Evolutionary conservation across 2,797 vertebrate species (phyloP).

Genomic region (Sylvilagus floridanus): DNA sequence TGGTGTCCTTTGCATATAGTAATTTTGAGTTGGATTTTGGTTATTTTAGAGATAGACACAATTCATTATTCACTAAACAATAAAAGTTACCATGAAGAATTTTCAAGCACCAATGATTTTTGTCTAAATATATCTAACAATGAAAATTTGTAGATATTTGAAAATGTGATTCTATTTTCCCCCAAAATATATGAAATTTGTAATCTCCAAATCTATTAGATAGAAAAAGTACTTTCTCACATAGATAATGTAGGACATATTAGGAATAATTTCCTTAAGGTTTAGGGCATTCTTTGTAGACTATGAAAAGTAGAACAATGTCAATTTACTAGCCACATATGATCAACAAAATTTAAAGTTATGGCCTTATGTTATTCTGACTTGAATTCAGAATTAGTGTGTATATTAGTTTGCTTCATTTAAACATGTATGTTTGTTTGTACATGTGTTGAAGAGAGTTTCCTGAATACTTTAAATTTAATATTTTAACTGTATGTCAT

Average conservation of each 20-base stretch:
- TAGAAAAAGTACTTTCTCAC: not conserved
- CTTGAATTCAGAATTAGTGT: not conserved
- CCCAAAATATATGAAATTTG: not conserved
- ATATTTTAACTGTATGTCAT: not conserved
- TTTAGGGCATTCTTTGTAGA: not conserved
- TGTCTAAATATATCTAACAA: not conserved
- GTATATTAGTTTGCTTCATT: not conserved
- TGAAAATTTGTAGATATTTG: not conserved
- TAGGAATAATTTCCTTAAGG: not conserved
- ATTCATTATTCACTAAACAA: not conserved
- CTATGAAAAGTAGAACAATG: not conserved
- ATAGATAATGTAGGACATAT: not conserved
- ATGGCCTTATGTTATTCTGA: not conserved
- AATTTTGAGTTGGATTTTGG: not conserved
- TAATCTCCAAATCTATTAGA: not conserved
- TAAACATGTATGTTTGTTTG: not conserved
- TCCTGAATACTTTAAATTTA: not conserved
- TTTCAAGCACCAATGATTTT: not conserved
- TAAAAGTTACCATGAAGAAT: not conserved
- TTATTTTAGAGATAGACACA: not conserved
- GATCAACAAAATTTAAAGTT: not conserved
- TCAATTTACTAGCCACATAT: not conserved
- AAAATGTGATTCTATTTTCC: not conserved
- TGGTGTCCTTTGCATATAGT: not conserved
- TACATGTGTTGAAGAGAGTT: not conserved